Evolutionary conservation across 1,140 invertebrate genomes (phyloP), one percentile per base, ranked within the genome.

Genomic region (Fopius arisanus): DNA sequence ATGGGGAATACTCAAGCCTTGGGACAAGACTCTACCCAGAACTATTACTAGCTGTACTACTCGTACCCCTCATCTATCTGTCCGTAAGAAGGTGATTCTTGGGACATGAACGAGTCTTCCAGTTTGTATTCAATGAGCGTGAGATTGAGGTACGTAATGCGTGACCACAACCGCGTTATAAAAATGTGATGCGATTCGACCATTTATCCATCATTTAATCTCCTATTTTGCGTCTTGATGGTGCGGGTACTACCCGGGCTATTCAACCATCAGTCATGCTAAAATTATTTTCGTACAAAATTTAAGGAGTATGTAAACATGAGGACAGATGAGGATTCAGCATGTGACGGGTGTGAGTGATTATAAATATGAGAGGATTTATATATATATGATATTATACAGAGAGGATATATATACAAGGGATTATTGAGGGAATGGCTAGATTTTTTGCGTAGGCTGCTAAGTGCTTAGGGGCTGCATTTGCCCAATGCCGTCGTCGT

Each of bases 1-100:
- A 82, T 21, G 66, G 66, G 66, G 77, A 67, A 16, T 29, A 65
- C 21, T 29, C 73, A 16, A 74, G 59, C 28, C 33, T 48, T 23
- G 65, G 70, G 48, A 48, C 73, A 10, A 80, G 73, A 33, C 70
- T 73, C 21, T 16, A 75, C 75, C 40, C 77, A 76, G 51, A 75
- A 70, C 10, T 75, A 65, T 31, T 75, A 23, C 16, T 84, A 67
- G 69, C 78, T 65, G 77, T 85, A 65, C 75, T 80, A 48, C 78
- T 84, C 43, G 78, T 83, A 33, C 78, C 77, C n/a, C 75, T 81
- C 41, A 71, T 82, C 54, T 70, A 84, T 59, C 67, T 79, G 41
- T 78, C 75, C 51, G 77, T 74, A 79, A 81, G 82, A 72, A 86
- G 84, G 79, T 86, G 84, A 86, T 86, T 83, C 80, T 78, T 79